phyloP scores from a whole-genome alignment of 2,797 vertebrate species.

The Epinephelus malabaricus region DNA sequence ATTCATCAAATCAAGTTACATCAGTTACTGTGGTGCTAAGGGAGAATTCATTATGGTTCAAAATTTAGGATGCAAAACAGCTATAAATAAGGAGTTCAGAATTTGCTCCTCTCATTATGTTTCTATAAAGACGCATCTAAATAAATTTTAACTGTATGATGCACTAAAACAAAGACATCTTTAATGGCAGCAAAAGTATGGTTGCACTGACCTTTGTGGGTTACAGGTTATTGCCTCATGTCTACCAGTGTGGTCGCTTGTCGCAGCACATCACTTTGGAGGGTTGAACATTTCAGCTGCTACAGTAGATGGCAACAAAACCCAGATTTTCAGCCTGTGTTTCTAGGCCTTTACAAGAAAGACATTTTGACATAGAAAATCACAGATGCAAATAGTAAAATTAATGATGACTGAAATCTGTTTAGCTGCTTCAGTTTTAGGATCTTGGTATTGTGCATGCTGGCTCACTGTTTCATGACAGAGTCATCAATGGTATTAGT shows the following conservation, averaged over 20 bases:
- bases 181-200: background rate
- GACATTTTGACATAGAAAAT: background rate
- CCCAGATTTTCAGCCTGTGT: background rate
- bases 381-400: background rate
- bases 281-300: background rate
- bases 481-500: background rate
- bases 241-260: slow-evolving; percentile 47
- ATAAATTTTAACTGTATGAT: background rate
- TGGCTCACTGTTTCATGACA: background rate
- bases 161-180: background rate
- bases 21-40: too few species aligned
- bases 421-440: background rate
- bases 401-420: background rate
- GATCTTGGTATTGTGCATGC: background rate
- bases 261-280: too few species aligned
- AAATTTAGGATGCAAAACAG: too few species aligned
- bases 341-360: background rate
- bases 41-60: too few species aligned
- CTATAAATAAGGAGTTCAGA: too few species aligned
- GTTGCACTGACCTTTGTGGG: slow-evolving; percentile 3
- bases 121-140: too few species aligned
- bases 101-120: too few species aligned
- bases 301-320: background rate
- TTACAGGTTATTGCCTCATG: background rate
- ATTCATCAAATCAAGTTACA: too few species aligned